Evolutionary conservation across 2,113 vertebrate genomes (phyloP).

Genomic region (Petrocephalus microphthalmus): DNA sequence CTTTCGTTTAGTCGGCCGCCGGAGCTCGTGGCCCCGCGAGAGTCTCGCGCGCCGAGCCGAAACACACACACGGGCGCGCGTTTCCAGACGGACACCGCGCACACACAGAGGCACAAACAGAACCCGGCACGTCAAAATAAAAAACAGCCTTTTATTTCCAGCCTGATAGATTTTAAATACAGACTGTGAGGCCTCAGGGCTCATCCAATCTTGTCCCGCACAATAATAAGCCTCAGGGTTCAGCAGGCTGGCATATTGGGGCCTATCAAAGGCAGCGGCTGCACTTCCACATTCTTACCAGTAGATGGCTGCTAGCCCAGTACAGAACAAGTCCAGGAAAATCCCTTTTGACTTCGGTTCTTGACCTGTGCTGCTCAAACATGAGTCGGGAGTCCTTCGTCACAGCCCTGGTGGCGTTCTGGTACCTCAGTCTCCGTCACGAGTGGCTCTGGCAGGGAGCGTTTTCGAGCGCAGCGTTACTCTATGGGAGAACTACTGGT

Average conservation of each 20-base stretch:
- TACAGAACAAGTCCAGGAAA: background rate
- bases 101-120: background rate
- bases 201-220: background rate
- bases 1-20: constrained; percentile 29
- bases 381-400: background rate
- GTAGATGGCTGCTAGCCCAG: background rate
- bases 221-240: background rate
- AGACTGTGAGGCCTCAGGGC: background rate
- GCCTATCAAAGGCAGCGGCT: background rate
- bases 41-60: background rate
- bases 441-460: background rate
- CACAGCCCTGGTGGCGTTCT: background rate
- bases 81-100: background rate
- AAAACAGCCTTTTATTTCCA: background rate
- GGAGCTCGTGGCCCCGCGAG: background rate
- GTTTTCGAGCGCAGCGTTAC: background rate
- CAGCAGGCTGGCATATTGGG: background rate
- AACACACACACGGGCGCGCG: background rate
- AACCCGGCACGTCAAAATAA: background rate
- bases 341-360: background rate
- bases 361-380: background rate
- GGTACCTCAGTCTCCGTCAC: background rate
- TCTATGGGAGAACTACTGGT: background rate
- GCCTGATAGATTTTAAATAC: background rate
- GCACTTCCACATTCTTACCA: constrained; percentile 14